phyloP scores from a whole-genome alignment of 1,140 invertebrate genomes.

The Drosophila miranda region DNA sequence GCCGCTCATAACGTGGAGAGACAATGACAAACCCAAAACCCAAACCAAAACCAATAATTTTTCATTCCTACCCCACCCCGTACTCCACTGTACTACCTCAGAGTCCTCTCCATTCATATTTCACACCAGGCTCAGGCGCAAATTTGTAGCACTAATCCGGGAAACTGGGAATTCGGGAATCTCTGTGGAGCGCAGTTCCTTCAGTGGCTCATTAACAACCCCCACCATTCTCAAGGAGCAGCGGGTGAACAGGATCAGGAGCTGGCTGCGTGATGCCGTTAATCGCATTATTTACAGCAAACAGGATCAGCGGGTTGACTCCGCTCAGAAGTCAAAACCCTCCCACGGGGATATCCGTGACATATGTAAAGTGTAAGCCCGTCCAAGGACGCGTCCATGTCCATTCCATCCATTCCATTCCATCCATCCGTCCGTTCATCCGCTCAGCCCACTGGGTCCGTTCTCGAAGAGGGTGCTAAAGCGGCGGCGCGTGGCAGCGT shows the following conservation, averaged over 20 bases:
- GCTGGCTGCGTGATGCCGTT: constrained; percentile 75
- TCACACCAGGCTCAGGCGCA: constrained; percentile 72
- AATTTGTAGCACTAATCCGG: constrained; percentile 74
- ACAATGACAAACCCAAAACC: constrained; percentile 57
- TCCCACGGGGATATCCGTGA: constrained; percentile 82
- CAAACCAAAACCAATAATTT: constrained; percentile 57
- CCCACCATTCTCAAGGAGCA: background rate
- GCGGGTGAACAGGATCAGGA: constrained; percentile 28
- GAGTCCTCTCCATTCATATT: constrained; percentile 24
- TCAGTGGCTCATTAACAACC: constrained; percentile 65
- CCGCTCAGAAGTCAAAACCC: constrained; percentile 72
- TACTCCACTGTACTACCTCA: background rate
- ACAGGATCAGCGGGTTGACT: constrained; percentile 81
- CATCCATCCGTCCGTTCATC: background rate
- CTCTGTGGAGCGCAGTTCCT: constrained; percentile 45
- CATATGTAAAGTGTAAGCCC: constrained; percentile 82
- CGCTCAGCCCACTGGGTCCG: too few species aligned
- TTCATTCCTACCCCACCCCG: constrained; percentile 23
- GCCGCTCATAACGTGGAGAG: constrained; percentile 2
- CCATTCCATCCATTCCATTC: too few species aligned
- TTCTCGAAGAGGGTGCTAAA: constrained; percentile 61
- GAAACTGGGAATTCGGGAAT: background rate
- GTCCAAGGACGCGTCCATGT: constrained; percentile 47
- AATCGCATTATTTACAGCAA: constrained; percentile 83
- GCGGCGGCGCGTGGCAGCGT: constrained; percentile 74